Base-by-base conservation (phyloP, 2,113 vertebrate species). In the Misgurnus anguillicaudatus region DNA sequence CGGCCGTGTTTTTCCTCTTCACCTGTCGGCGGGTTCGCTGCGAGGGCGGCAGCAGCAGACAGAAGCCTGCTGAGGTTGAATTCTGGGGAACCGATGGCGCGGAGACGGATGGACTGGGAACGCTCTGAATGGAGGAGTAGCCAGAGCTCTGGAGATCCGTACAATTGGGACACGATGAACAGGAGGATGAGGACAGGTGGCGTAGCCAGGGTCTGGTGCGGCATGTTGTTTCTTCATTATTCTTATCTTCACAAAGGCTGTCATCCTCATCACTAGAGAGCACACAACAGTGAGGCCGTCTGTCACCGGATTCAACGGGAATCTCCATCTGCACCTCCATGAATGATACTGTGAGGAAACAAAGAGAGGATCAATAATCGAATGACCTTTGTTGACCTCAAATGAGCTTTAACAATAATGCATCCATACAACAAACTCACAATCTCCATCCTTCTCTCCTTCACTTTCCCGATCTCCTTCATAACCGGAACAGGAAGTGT, bases 401-500 rank as follows among this genome's bases (percentile, higher is more conserved):
- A 31, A 31, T 31, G 24, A 31, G 24, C 24, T 31, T 31, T 31
- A 1, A 31, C 24, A 31, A 31, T 31, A 31, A 31, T 31, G 24
- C 42, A 47, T 24, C 5, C 0, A 45, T 45, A 6, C 6, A 10
- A n/a, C n/a, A 17, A 36, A 91, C 94, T 96, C 85, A 98, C 97
- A 88, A 0, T 98, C 94, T 4, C 87, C 91, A 5, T 96, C 95
- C 87, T 88, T 94, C 86, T 98, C 97, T 5, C 92, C 95, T 84
- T 98, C 96, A 0, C 96, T 96, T 86, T 98, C 98, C 66, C 91
- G 95, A 87, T 99, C 97, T 0, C 96, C 97, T 85, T 99, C 97
- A 3, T 99, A 99, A 42, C 97, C 98, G 0, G 97, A 96, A 73
- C 93, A 95, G 79, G 94, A 94, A 31, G 91, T 87, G 85, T 97